Percentiles rank a stretch among this genome's conserved stretches.
Evolutionary conservation across 2,888 invertebrate genomes (phyloP).

Genomic region (Eurytoma adleriae): DNA sequence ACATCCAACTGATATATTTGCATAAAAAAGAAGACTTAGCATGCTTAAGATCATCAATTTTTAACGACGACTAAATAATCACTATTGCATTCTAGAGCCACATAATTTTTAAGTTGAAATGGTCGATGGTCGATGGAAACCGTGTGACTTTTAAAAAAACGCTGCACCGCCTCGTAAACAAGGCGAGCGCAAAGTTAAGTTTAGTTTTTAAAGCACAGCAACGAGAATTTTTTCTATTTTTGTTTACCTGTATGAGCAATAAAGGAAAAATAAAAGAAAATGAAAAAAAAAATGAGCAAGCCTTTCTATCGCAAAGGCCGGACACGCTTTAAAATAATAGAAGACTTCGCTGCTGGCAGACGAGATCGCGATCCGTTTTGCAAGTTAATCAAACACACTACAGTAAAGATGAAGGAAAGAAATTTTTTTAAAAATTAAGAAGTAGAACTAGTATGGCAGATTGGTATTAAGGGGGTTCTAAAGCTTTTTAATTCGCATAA

Average conservation of each 20-base stretch:
- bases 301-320: constrained; percentile 22
- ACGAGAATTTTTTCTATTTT: constrained; percentile 39
- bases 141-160: constrained; percentile 31
- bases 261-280: constrained; percentile 37
- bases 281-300: constrained; percentile 24
- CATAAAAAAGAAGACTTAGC: constrained; percentile 33
- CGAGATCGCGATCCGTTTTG: constrained; percentile 53
- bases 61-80: constrained; percentile 56
- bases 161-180: constrained; percentile 8
- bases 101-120: constrained; percentile 45
- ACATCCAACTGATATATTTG: constrained; percentile 44
- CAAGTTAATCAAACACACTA: constrained; percentile 40
- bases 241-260: constrained; percentile 37
- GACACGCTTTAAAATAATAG: constrained; percentile 31
- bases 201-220: constrained; percentile 47
- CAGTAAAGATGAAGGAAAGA: not conserved
- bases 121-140: not conserved
- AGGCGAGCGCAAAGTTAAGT: constrained; percentile 47
- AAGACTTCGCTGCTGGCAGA: constrained; percentile 52
- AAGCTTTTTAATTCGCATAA: constrained; percentile 18
- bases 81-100: constrained; percentile 66
- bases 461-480: constrained; percentile 47
- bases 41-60: constrained; percentile 59
- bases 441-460: constrained; percentile 8
- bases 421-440: constrained; percentile 18